A percentile compares a stretch with the other conserved stretches of the same genome.
Evolutionary conservation across 2,888 invertebrate genomes (phyloP).

Genomic region (Habroteleia sp.): DNA sequence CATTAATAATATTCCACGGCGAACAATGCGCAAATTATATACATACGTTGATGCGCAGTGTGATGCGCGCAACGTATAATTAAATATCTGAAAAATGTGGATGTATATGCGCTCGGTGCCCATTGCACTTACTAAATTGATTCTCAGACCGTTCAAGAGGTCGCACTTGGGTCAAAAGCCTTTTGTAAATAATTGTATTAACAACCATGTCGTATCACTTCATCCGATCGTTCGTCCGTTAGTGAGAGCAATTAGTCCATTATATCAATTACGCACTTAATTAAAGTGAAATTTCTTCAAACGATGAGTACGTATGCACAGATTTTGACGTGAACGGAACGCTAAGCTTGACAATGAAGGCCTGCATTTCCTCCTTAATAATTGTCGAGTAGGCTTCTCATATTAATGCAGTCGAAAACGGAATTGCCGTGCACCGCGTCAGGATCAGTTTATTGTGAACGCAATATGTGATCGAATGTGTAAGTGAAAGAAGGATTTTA

Average conservation of each 20-base stretch:
- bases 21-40: constrained; percentile 55
- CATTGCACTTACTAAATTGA: constrained; percentile 72
- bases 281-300: constrained; percentile 56
- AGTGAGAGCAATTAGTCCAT: constrained; percentile 76
- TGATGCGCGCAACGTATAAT: constrained; percentile 47
- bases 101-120: constrained; percentile 19
- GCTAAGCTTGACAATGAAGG: constrained; percentile 34
- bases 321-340: constrained; percentile 50
- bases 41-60: constrained; percentile 18
- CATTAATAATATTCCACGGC: constrained; percentile 37
- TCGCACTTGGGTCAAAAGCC: constrained; percentile 75
- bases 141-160: constrained; percentile 73
- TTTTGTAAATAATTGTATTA: constrained; percentile 76
- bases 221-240: constrained; percentile 65
- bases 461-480: no score
- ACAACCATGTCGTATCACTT: constrained; percentile 64
- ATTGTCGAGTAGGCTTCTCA: constrained; percentile 41
- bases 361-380: constrained; percentile 63
- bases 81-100: constrained; percentile 50
- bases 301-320: constrained; percentile 32
- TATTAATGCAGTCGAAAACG: constrained; percentile 22
- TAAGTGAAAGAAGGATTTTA: background rate
- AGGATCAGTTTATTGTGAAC: no score
- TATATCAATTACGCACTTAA: constrained; percentile 75
- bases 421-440: constrained; percentile 11